Base-by-base conservation (phyloP, 2,888 invertebrate genomes). In the Trichogramma evanescens region DNA sequence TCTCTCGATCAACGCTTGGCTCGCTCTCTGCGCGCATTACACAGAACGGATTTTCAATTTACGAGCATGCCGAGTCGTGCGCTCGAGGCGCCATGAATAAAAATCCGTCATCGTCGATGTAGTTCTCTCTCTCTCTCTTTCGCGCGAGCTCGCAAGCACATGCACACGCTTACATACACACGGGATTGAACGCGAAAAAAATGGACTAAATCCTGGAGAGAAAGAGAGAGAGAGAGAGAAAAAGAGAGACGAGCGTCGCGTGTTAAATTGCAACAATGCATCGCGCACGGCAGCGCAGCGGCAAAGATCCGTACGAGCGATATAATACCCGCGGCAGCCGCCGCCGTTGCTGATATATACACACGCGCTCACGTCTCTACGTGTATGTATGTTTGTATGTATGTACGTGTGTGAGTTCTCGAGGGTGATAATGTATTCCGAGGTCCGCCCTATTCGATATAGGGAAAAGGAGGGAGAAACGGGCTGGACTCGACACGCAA, bases 361-460 rank as follows among this genome's bases (percentile, higher is more conserved):
- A 26, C 10, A 4, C 40, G 42, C 50, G 10, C 39, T 50, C 6
- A n/a, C 41, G 50, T 10, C 50, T 4, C 40, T 43, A 7, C 49
- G 50, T 40, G 46, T 45, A 26, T 6, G 61, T 66, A 62, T 58
- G 63, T 53, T 66, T 62, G 63, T 65, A 61, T 65, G 67, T 60
- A 67, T 67, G 69, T 53, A 13, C 13, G 59, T 43, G 51, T n/a
- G 54, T 60, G 52, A 57, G 50, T 46, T 57, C 59, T 70, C 69
- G 70, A 72, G 73, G 73, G 73, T 74, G 74, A 72, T 77, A 77
- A 77, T 77, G 71, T 76, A 77, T 76, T 76, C 76, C 72, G 26
- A 76, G 77, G 74, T 75, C 76, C 76, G 77, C 76, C 77, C 76
- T 74, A 69, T 26, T 42, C 9, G 58, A 58, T 62, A 71, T 74